Percentiles rank a stretch among this genome's conserved stretches.
These are phyloP conservation scores for Aleiodes sp. DNA, from an alignment of 1,140 invertebrate genomes.

Conservation along the genomic window DNA sequence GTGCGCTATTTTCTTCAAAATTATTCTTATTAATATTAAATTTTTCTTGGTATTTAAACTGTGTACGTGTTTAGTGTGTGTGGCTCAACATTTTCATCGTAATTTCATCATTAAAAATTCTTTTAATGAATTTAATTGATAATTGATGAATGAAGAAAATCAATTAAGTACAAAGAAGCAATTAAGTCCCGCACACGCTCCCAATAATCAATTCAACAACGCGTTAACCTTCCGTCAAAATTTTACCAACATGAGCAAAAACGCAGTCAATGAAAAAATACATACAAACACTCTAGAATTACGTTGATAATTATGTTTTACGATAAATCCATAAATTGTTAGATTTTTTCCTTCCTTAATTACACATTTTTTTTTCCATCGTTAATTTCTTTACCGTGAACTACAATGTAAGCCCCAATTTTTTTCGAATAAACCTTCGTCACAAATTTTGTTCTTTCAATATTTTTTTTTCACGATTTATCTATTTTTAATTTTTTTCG, in stretches of 20 bases:
- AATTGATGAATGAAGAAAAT: neutral
- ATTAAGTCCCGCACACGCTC: neutral
- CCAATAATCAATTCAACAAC: slow-evolving; percentile 40
- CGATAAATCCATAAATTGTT: slow-evolving; percentile 21
- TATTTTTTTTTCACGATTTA: neutral
- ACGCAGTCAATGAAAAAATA: slow-evolving; percentile 52
- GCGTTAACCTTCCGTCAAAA: slow-evolving; percentile 34
- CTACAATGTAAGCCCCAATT: no score
- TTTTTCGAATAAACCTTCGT: no score
- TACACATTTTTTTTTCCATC: neutral
- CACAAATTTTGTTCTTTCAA: neutral
- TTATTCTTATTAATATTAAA: no score
- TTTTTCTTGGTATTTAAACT: no score
- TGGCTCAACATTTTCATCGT: neutral
- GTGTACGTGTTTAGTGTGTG: neutral
- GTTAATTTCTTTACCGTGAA: no score
- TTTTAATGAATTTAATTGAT: no score
- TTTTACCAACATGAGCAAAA: slow-evolving; percentile 50
- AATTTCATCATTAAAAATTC: no score
- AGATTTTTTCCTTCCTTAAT: neutral
- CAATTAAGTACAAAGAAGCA: neutral
- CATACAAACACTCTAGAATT: slow-evolving; percentile 50
- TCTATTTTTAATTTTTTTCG: neutral
- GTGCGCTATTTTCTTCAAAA: slow-evolving; percentile 20
- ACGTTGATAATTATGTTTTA: slow-evolving; percentile 34